phyloP scores from a whole-genome alignment of 2,888 invertebrate species.

The Formica aserva region DNA sequence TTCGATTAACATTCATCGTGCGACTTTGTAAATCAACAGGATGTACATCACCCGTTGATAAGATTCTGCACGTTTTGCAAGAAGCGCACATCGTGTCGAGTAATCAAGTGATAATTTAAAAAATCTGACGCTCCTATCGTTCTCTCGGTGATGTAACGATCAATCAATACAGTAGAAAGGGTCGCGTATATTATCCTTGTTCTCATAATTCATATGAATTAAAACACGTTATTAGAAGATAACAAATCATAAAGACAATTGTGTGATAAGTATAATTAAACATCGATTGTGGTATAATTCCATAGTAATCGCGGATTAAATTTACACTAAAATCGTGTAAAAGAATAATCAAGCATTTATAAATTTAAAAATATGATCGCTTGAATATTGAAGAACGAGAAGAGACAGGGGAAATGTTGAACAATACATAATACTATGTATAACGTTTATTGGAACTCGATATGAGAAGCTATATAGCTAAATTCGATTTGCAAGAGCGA shows the following conservation, averaged over 20 bases:
- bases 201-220: constrained; percentile 20
- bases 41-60: constrained; percentile 46
- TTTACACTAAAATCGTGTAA: background rate
- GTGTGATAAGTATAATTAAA: background rate
- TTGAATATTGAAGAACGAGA: background rate
- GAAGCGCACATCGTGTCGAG: background rate
- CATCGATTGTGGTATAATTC: background rate
- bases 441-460: background rate
- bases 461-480: background rate
- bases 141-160: constrained; percentile 13
- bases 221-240: background rate
- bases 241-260: background rate
- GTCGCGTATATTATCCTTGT: background rate
- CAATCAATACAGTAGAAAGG: background rate
- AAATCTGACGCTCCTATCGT: background rate
- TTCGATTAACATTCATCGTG: constrained; percentile 25
- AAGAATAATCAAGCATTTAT: background rate
- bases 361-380: background rate
- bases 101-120: constrained; percentile 42
- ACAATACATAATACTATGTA: background rate
- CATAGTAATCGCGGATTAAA: background rate
- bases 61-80: constrained; percentile 30
- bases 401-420: background rate
- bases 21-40: constrained; percentile 42
- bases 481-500: background rate